Base-by-base conservation (phyloP, 2,797 vertebrate genomes). In the Sebastes aleutianus region DNA sequence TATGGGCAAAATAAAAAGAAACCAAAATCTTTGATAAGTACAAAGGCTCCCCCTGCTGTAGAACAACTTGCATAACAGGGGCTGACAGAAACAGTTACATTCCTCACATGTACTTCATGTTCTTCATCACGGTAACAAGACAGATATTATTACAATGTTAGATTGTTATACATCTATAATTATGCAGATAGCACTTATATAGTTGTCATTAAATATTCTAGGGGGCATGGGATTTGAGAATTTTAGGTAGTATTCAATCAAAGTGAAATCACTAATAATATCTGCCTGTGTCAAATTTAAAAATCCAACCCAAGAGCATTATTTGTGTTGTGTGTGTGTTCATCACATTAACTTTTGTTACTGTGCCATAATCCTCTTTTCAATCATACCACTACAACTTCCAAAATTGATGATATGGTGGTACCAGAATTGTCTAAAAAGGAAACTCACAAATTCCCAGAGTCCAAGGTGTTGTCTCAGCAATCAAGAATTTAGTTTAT, bases 41-140 rank as follows among this genome's bases (percentile, higher is more conserved):
- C 74, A 87, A 90, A 4, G 26, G 65, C 82, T 66, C 92, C 91
- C 81, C 26, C 93, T 93, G 29, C 67, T 92, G 92, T 26, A 36
- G 3, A 61, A 62, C 10, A 66, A 18, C 11, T 20, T 0, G 0
- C 3, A 57, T 5, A 57, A 36, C 57, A 74, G 24, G 3, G 7
- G 47, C 47, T 20, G 47, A 29, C 24, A 53, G 39, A 36, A 57
- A 56, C 18, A 5, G 11, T 10, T 8, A 29, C 8, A 12, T 43
- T 78, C 18, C 16, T 75, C 11, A 70, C 8, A 6, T n/a, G 16
- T 39, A 39, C 36, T 39, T 39, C 36, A 39, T 47, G 24, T n/a
- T 50, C 26, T 26, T 24, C 12, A 47, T 47, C 8, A n/a, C 0
- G 0, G 13, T 4, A 24, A 16, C 2, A 13, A 5, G 47, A 22